Evolutionary conservation across 2,888 invertebrate genomes (phyloP).

Genomic region (Eupeodes luniger): DNA sequence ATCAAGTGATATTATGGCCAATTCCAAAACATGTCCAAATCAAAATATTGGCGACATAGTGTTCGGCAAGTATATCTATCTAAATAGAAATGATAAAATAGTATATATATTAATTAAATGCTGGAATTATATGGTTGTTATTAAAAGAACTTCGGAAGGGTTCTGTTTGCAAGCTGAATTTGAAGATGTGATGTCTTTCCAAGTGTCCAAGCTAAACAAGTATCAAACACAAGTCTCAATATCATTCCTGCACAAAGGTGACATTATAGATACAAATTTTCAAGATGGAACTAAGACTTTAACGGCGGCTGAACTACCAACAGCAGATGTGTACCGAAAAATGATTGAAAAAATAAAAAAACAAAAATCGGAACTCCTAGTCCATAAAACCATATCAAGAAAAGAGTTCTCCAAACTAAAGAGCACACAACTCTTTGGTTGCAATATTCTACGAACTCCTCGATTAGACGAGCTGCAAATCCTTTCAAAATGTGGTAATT

Average conservation of each 20-base stretch:
- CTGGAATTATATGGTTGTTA: conserved; percentile 80
- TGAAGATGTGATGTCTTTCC: conserved; percentile 77
- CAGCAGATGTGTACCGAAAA: conserved; percentile 5
- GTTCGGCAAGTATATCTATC: conserved; percentile 81
- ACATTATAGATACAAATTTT: conserved; percentile 78
- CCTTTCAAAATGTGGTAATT: conserved; percentile 80
- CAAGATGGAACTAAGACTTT: conserved; percentile 63
- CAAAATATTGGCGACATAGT: conserved; percentile 55
- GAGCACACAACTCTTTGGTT: conserved; percentile 78
- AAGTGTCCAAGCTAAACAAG: conserved; percentile 77
- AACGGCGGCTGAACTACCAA: neutral
- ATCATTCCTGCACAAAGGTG: conserved; percentile 74
- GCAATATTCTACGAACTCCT: conserved; percentile 78
- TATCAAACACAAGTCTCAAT: conserved; percentile 79
- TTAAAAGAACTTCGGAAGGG: conserved; percentile 66
- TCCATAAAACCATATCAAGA: conserved; percentile 79
- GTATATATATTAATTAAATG: conserved; percentile 80
- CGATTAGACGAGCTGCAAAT: conserved; percentile 81
- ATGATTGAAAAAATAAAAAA: conserved; percentile 46
- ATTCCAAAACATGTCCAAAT: conserved; percentile 16
- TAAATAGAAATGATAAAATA: conserved; percentile 75
- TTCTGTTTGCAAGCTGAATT: conserved; percentile 77
- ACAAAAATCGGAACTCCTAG: conserved; percentile 79
- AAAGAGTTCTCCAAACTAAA: conserved; percentile 77
- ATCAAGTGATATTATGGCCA: conserved; percentile 23